Evolutionary conservation across 2,113 vertebrate genomes (phyloP), one percentile per base, ranked within the genome.

Genomic region (Rhagologus leucostigma): DNA sequence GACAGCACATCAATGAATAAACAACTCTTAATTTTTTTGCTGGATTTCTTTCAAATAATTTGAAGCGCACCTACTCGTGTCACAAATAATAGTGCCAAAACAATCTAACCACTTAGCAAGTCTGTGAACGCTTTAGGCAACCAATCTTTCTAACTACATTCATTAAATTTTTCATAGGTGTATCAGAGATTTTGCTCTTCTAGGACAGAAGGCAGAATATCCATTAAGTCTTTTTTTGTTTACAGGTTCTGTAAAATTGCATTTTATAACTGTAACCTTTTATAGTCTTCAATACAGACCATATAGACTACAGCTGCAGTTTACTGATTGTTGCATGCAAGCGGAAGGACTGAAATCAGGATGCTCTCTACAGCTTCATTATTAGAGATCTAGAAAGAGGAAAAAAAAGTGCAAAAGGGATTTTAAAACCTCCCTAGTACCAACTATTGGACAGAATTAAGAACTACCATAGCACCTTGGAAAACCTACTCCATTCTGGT

Each of bases 121-220:
- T 10, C 19, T 37, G 6, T 59, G 37, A 83, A 49, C 62, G 52
- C 21, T 46, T 62, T 26, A 69, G 63, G 14, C 12, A 63, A 69
- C 44, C 46, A 73, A 8, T 52, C 44, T 75, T 85, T 74, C 21
- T 59, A 50, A 50, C 11, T 20, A 10, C 17, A 37, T n/a, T 69
- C 2, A 70, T 53, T 20, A 49, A 49, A n/a, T 1, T 47, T 82
- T 37, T 32, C 4, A 0, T 20, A 52, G 32, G 2, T 32, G 1
- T 19, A 35, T 63, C 44, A 79, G 41, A 76, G 13, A 41, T 47
- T 76, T 70, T 92, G 50, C 2, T 80, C 14, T 82, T 86, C 33
- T 65, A 29, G 21, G 26, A 76, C 21, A 71, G 41, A 87, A 79
- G 44, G 27, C 18, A 56, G 7, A 15, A 7, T 64, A 75, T 62